These are phyloP conservation scores for Drosophila monieri DNA, from an alignment of 2,888 invertebrate species.

Conservation along the genomic window DNA sequence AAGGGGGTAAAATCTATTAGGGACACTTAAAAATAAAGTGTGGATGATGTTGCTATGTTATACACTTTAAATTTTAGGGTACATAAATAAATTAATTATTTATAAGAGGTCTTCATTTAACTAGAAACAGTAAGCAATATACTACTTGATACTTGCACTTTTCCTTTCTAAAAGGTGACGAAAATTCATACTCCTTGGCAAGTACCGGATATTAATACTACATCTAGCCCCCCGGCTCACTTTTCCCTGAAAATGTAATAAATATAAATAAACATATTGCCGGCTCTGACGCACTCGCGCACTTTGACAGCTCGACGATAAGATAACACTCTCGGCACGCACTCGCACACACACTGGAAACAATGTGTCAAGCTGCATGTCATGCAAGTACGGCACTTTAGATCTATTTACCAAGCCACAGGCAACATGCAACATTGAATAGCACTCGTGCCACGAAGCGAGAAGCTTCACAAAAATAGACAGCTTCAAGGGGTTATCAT, in stretches of 20 bases:
- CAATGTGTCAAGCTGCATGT: conserved; percentile 60
- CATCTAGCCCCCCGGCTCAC: background rate
- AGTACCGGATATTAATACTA: background rate
- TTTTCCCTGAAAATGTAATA: conserved; percentile 19
- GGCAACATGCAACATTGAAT: conserved; percentile 7
- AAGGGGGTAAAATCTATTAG: conserved; percentile 8
- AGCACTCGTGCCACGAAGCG: background rate
- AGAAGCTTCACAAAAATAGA: background rate
- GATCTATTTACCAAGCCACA: conserved; percentile 17
- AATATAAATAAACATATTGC: conserved; percentile 41
- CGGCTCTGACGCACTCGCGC: conserved; percentile 22
- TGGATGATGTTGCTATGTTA: background rate
- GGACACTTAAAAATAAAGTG: conserved; percentile 8
- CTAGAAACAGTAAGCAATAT: background rate
- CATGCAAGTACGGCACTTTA: conserved; percentile 55
- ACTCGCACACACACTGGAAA: conserved; percentile 2
- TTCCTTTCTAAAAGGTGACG: no score
- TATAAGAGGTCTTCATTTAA: background rate
- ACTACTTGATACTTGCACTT: background rate
- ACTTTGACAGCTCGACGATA: conserved; percentile 31
- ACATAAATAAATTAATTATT: no score
- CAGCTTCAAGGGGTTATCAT: background rate
- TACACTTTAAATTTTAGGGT: background rate
- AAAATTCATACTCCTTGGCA: background rate
- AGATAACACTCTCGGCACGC: conserved; percentile 33